phyloP scores from a whole-genome alignment of 2,888 invertebrate species.

The Allophyes oxyacanthae region DNA sequence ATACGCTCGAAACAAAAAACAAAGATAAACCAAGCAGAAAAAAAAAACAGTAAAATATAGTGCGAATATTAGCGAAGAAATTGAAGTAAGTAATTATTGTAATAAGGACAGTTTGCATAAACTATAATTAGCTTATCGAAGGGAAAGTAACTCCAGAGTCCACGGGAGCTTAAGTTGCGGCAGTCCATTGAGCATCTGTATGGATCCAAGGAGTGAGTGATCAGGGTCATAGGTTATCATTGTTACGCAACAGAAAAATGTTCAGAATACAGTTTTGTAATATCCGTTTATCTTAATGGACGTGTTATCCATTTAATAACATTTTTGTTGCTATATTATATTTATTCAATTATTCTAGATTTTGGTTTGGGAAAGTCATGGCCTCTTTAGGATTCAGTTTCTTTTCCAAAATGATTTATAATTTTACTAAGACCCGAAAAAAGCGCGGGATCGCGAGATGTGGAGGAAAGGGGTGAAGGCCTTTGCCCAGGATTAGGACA shows the following conservation, averaged over 20 bases:
- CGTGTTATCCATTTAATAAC: conserved; percentile 12
- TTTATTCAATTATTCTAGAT: neutral
- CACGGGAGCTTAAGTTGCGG: neutral
- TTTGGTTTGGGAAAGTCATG: neutral
- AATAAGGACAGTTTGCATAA: no score
- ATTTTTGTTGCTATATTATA: neutral
- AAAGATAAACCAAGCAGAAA: no score
- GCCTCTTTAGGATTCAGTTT: neutral
- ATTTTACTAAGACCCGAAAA: no score
- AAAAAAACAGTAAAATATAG: no score
- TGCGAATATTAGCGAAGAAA: no score
- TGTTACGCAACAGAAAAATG: conserved; percentile 20
- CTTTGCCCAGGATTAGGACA: no score
- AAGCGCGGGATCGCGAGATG: no score
- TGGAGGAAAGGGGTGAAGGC: no score
- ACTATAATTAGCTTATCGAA: no score
- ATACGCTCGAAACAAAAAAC: no score
- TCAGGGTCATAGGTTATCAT: conserved; percentile 57
- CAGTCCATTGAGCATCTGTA: neutral
- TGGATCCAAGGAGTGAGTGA: conserved; percentile 14
- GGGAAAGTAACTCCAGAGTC: neutral
- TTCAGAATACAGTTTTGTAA: conserved; percentile 2
- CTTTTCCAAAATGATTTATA: neutral
- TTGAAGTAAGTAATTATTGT: no score
- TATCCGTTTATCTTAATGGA: conserved; percentile 18